Percentiles rank a stretch among this genome's conserved stretches.
Evolutionary conservation across 1,140 invertebrate species (phyloP).

Genomic region (Tetramorium simillimum): DNA sequence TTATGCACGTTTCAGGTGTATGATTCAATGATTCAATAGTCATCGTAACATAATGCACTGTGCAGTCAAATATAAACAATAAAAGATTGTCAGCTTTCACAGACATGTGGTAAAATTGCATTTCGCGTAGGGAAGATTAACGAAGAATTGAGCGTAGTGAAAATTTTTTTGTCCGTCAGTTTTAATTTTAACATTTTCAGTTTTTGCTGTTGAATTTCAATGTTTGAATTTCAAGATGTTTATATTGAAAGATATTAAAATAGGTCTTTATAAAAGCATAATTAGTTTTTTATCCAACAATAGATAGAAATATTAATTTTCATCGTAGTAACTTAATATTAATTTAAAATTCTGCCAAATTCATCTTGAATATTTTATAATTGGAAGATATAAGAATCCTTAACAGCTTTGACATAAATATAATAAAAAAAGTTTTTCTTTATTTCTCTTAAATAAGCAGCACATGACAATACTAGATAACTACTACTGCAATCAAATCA

Average conservation of each 20-base stretch:
- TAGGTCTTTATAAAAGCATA: background rate
- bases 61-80: slow-evolving; percentile 56
- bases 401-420: background rate
- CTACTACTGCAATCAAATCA: background rate
- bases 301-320: background rate
- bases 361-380: background rate
- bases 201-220: slow-evolving; percentile 6
- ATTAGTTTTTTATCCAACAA: background rate
- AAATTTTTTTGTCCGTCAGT: background rate
- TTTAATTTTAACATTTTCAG: background rate
- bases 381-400: background rate
- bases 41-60: background rate
- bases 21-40: slow-evolving; percentile 43
- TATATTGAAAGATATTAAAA: slow-evolving; percentile 3
- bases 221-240: background rate
- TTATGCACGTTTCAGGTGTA: too few species aligned
- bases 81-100: slow-evolving; percentile 55
- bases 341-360: background rate
- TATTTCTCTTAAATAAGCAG: background rate
- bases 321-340: slow-evolving; percentile 12
- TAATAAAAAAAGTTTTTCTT: background rate
- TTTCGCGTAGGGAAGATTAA: slow-evolving; percentile 46
- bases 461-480: background rate
- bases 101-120: slow-evolving; percentile 33
- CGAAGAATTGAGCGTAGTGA: slow-evolving; percentile 37